Evolutionary conservation across 2,888 invertebrate species (phyloP).

Genomic region (Chalcosyrphus nemorum): DNA sequence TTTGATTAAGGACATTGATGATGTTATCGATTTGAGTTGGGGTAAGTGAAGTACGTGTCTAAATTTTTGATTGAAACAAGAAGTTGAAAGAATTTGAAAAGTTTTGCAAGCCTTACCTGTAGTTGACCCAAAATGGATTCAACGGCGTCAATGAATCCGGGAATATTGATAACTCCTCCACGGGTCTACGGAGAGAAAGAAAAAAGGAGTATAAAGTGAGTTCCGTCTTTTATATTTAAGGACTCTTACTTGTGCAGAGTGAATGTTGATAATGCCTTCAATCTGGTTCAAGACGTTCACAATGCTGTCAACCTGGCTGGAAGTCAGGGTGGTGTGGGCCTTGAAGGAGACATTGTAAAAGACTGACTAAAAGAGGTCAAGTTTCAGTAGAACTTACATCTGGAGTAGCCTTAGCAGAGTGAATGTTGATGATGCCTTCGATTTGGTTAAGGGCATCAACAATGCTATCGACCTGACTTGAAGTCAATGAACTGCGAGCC

Average conservation of each 20-base stretch:
- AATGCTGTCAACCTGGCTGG: neutral
- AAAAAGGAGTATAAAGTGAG: neutral
- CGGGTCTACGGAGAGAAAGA: neutral
- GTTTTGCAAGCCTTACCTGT: neutral
- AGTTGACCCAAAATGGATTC: neutral
- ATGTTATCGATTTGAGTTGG: neutral
- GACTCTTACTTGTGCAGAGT: neutral
- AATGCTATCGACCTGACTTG: too few species aligned
- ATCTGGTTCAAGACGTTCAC: neutral
- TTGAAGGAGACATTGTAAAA: too few species aligned
- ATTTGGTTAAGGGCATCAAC: neutral
- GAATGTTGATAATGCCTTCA: conserved; percentile 21
- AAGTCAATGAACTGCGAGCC: too few species aligned
- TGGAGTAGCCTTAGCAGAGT: too few species aligned
- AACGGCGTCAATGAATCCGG: conserved; percentile 2
- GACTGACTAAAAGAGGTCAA: too few species aligned
- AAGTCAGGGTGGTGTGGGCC: neutral
- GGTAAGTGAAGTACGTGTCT: neutral
- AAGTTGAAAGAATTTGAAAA: neutral
- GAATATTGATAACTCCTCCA: neutral
- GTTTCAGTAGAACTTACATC: too few species aligned
- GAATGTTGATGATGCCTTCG: too few species aligned
- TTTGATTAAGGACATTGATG: neutral
- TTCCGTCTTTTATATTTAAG: too few species aligned
- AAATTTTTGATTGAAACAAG: neutral